These are phyloP conservation scores for Drosophila fuyamai DNA, from an alignment of 1,140 invertebrate species.

Conservation along the genomic window DNA sequence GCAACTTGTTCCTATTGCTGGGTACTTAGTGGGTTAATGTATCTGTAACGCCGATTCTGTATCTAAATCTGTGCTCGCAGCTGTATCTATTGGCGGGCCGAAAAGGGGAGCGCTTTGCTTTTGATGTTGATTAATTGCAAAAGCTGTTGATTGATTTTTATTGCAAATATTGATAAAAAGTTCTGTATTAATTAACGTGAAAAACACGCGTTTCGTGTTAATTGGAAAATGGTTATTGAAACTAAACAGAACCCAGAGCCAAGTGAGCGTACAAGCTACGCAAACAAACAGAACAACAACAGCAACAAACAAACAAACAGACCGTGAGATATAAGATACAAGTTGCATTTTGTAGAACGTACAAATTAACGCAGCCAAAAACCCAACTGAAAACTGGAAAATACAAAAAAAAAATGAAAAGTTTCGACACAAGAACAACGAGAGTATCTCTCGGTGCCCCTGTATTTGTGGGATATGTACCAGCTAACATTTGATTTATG, in stretches of 20 bases:
- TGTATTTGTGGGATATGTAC: constrained; percentile 43
- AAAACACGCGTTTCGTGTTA: constrained; percentile 82
- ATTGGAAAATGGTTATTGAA: constrained; percentile 83
- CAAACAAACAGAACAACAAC: constrained; percentile 66
- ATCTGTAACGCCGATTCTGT: constrained; percentile 16
- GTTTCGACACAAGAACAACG: constrained; percentile 57
- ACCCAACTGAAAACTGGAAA: constrained; percentile 14
- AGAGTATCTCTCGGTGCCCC: constrained; percentile 30
- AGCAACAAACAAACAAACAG: constrained; percentile 76
- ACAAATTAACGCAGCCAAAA: constrained; percentile 76
- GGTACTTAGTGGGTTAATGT: constrained; percentile 6
- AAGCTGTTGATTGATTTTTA: constrained; percentile 83
- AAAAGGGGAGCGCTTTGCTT: constrained; percentile 44
- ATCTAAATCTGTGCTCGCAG: constrained; percentile 29
- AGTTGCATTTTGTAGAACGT: constrained; percentile 77
- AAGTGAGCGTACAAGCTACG: constrained; percentile 63
- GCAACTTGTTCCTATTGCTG: constrained; percentile 60
- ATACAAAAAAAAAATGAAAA: constrained; percentile 36
- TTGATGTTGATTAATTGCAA: constrained; percentile 83
- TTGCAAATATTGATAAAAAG: constrained; percentile 84
- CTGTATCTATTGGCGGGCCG: constrained; percentile 21
- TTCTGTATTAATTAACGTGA: constrained; percentile 83
- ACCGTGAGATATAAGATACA: constrained; percentile 78
- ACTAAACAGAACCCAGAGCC: constrained; percentile 72
- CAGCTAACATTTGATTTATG: constrained; percentile 78